These are phyloP conservation scores for Odocoileus virginianus DNA, from an alignment of 2,113 vertebrate genomes.

Conservation along the genomic window DNA sequence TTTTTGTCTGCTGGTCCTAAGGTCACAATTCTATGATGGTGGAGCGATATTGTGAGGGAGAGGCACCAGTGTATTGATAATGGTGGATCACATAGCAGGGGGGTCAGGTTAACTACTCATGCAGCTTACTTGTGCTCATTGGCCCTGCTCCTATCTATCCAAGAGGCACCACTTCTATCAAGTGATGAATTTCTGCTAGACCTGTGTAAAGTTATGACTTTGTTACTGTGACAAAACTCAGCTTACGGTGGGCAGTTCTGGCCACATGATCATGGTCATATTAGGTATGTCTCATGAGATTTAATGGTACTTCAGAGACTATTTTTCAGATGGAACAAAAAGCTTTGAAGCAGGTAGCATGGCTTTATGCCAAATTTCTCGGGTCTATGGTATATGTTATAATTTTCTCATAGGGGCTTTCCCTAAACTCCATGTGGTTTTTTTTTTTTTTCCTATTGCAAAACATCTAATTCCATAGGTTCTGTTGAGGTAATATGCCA, in stretches of 20 bases:
- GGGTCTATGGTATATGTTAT: not conserved
- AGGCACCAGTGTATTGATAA: not conserved
- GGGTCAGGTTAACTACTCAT: not conserved
- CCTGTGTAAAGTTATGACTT: not conserved
- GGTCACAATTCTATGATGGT: not conserved
- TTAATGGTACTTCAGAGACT: not conserved
- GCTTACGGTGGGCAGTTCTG: not conserved
- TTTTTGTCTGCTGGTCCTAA: not conserved
- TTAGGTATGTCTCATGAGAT: not conserved
- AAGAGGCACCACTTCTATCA: not conserved
- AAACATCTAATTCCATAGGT: not conserved
- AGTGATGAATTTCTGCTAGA: not conserved
- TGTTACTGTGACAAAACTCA: not conserved
- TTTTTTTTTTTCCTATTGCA: not conserved
- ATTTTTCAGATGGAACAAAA: not conserved
- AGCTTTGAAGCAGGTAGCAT: not conserved
- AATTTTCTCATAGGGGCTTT: not conserved
- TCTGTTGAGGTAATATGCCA: not conserved
- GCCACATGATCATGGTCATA: not conserved
- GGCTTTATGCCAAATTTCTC: not conserved
- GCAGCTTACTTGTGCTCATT: not conserved
- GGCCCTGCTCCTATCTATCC: not conserved
- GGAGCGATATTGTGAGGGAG: not conserved
- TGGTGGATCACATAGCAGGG: not conserved
- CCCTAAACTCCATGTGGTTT: not conserved